Base-by-base conservation (phyloP, 2,797 vertebrate genomes). In the Orestias chungarensis region DNA sequence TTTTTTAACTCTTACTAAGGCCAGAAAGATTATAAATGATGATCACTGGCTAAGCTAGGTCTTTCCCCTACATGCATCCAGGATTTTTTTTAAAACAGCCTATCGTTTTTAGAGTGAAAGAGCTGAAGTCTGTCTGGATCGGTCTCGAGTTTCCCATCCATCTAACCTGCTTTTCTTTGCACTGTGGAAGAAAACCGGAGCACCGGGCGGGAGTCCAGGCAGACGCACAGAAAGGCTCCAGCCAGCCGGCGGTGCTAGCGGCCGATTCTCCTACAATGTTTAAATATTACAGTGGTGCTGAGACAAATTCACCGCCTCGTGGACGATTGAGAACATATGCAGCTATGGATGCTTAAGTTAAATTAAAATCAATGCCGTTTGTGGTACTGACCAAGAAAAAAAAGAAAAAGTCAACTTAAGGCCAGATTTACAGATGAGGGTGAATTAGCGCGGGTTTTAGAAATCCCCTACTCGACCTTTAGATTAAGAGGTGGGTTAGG, bases 61-160 rank as follows among this genome's bases (percentile, higher is more conserved):
- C 31, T 62, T 61, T 61, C 33, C 57, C n/a, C 57, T 61, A 10
- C 15, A 38, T 35, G 29, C 33, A 61, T 61, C 33, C 33, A 61
- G 7, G 23, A 35, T 64, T 64, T 42, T n/a, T n/a, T n/a, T n/a
- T n/a, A n/a, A 64, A 64, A 64, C 61, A 64, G 11, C 35, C 25
- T 25, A 42, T n/a, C 23, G 10, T 64, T 3, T 14, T n/a, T 3
- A 59, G 9, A 33, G 27, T 6, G 57, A 61, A 38, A 33, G n/a
- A 35, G 31, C 59, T 40, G 35, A 40, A 12, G 25, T 31, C 42
- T 31, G 23, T 10, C 25, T 17, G 23, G 57, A 35, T 61, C 29
- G 38, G 31, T 20, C 57, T 44, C 23, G n/a, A 27, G 18, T n/a
- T 52, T 67, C 33, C n/a, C 25, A 52, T 38, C 20, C 66, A 27